Conservation (phyloP, 2,888 invertebrate species). For the Cantharis rustica region DNA sequence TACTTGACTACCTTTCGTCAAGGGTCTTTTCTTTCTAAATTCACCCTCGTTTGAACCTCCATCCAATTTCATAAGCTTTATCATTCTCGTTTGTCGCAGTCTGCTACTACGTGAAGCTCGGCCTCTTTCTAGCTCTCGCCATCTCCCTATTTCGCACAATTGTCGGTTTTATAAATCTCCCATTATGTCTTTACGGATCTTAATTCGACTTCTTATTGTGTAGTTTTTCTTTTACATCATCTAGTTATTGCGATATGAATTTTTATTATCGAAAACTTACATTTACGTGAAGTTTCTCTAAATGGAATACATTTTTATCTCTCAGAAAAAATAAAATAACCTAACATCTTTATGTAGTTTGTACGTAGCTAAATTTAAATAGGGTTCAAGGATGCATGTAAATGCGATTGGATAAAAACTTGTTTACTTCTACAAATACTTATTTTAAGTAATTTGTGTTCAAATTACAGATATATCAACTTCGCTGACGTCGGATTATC, state of each 20-base stretch:
- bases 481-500: background rate
- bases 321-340: background rate
- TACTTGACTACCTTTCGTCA: background rate
- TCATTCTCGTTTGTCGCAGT: slow-evolving; percentile 25
- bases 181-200: slow-evolving; percentile 18
- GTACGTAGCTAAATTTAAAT: background rate
- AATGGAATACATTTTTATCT: background rate
- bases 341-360: background rate
- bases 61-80: slow-evolving; percentile 29
- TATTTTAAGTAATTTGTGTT: background rate
- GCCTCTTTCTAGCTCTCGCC: background rate
- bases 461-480: background rate
- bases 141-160: slow-evolving; percentile 18
- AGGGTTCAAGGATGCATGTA: background rate
- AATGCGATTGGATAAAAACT: background rate
- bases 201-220: slow-evolving; percentile 17
- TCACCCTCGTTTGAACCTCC: slow-evolving; percentile 19
- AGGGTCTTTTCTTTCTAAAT: slow-evolving; percentile 15
- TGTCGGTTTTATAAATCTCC: slow-evolving; percentile 27
- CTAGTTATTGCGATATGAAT: background rate
- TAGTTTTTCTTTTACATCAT: background rate
- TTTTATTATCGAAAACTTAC: background rate
- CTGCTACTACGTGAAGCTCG: slow-evolving; percentile 15
- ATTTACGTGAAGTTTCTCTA: background rate
- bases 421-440: background rate